Evolutionary conservation across 2,113 vertebrate genomes (phyloP).

Genomic region (Anoura caudifer): DNA sequence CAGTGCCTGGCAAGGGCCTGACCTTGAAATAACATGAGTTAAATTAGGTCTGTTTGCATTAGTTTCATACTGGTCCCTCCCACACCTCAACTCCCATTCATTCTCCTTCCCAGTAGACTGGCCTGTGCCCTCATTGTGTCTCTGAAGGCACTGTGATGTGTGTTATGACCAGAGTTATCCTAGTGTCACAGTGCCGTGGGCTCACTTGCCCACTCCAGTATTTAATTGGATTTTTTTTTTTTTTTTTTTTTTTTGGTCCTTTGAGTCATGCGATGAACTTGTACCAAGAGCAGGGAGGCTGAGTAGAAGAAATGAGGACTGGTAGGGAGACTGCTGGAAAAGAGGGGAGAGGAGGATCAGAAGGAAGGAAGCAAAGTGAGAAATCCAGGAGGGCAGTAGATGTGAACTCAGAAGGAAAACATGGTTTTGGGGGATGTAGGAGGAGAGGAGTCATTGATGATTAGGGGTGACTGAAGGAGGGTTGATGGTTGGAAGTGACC

Average conservation of each 20-base stretch:
- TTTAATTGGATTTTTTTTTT: too few relatives aligned
- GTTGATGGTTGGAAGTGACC: fast-evolving
- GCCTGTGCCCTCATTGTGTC: background rate
- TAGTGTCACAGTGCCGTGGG: background rate
- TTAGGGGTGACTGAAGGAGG: fast-evolving
- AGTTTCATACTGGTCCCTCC: background rate
- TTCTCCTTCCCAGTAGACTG: background rate
- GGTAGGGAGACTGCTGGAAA: background rate
- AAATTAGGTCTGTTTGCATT: background rate
- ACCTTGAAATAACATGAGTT: background rate
- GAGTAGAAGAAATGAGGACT: background rate
- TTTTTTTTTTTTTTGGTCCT: background rate
- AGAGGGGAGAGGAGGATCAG: background rate
- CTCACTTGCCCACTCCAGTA: too few relatives aligned
- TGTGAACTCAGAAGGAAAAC: background rate
- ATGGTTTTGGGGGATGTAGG: background rate
- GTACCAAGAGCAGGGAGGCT: background rate
- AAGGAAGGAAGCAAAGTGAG: background rate
- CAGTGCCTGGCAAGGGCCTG: background rate
- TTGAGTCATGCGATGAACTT: background rate
- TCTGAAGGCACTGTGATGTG: background rate
- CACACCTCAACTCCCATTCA: background rate
- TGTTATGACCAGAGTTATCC: background rate
- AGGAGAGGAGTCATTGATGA: background rate
- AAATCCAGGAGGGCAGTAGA: too few relatives aligned